Evolutionary conservation across 2,797 vertebrate genomes (phyloP).

Genomic region (Lateolabrax maculatus): DNA sequence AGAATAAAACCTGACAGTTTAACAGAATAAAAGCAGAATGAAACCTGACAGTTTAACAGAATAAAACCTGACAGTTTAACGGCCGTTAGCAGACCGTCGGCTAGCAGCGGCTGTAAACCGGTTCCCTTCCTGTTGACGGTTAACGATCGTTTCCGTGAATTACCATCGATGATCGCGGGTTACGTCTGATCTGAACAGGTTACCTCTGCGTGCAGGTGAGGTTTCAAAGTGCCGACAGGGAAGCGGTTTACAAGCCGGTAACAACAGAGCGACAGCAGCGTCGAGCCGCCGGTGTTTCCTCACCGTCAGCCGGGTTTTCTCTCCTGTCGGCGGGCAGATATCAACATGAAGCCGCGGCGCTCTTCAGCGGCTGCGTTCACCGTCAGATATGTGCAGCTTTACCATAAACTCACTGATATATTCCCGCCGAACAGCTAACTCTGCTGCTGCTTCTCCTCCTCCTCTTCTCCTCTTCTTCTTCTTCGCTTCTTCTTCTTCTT

Average conservation of each 20-base stretch:
- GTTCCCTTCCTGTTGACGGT: background rate
- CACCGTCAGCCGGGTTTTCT: background rate
- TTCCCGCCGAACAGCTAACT: background rate
- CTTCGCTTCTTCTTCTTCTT: constrained; percentile 18
- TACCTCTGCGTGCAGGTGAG: too few relatives aligned
- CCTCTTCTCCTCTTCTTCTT: too few relatives aligned
- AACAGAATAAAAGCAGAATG: too few relatives aligned
- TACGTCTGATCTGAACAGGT: too few relatives aligned
- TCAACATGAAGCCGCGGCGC: background rate
- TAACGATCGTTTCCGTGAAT: too few relatives aligned
- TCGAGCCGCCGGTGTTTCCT: background rate
- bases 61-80: too few relatives aligned
- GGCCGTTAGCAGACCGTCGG: background rate
- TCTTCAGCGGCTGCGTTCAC: too few relatives aligned
- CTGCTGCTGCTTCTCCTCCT: background rate
- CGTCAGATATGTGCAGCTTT: too few relatives aligned
- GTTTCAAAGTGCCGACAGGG: background rate
- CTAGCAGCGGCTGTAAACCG: background rate
- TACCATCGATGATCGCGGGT: too few relatives aligned
- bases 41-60: background rate
- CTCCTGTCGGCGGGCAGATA: background rate
- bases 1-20: too few relatives aligned
- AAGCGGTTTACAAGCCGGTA: background rate
- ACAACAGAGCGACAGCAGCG: background rate
- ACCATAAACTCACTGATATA: background rate